Evolutionary conservation across 37 sponge, comb jelly and placozoan species (phyloP).

Genomic region (Spongilla lacustris): DNA sequence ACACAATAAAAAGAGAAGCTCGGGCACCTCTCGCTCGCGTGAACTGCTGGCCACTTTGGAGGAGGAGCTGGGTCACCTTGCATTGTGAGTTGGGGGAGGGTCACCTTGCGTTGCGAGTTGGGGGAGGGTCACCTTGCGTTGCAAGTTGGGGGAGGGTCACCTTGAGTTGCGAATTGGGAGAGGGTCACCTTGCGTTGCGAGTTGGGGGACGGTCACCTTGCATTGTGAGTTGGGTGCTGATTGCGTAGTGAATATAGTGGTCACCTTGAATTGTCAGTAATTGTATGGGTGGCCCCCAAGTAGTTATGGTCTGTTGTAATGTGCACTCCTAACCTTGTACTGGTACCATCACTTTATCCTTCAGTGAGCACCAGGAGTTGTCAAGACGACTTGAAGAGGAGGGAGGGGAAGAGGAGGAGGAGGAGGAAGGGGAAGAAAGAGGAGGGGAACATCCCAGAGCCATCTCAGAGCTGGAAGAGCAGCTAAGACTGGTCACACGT

Average conservation of each 20-base stretch:
- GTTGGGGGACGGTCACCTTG: too few relatives aligned
- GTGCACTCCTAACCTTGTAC: too few relatives aligned
- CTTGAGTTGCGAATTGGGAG: too few relatives aligned
- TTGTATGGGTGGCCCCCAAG: neutral
- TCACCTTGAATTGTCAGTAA: too few relatives aligned
- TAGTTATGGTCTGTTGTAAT: too few relatives aligned
- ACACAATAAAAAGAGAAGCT: neutral
- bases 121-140: neutral
- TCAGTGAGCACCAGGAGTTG: constrained; percentile 59
- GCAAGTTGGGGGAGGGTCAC: too few relatives aligned
- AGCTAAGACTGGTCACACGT: constrained; percentile 33
- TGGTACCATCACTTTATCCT: neutral
- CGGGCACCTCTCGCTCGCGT: neutral
- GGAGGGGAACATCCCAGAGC: neutral
- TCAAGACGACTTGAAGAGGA: constrained; percentile 25
- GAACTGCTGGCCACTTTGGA: constrained; percentile 47
- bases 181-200: too few relatives aligned
- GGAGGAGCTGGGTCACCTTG: constrained; percentile 43
- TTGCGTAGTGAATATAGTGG: too few relatives aligned
- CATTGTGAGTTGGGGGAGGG: constrained; percentile 35
- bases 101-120: constrained; percentile 2
- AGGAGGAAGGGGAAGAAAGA: too few relatives aligned
- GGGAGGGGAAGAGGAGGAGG: neutral
- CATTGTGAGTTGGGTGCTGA: too few relatives aligned
- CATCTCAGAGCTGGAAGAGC: constrained; percentile 12